Percentiles rank a stretch among this genome's conserved stretches.
Evolutionary conservation across 2,888 invertebrate species (phyloP).

Genomic region (Creontiades dilutus): DNA sequence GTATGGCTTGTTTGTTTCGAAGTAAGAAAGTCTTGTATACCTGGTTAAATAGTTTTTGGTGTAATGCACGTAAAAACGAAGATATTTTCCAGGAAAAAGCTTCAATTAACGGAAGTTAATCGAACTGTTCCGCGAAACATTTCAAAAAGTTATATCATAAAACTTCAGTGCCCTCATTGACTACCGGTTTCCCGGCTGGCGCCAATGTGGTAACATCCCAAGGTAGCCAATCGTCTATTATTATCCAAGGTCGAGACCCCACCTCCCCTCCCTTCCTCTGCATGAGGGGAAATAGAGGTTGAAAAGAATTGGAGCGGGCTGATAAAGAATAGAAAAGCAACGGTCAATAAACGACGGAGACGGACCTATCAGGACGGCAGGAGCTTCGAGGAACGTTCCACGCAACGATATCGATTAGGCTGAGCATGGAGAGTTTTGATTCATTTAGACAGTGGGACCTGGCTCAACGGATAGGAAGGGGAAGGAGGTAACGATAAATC

Average conservation of each 20-base stretch:
- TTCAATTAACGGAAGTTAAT: no score
- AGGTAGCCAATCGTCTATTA: neutral
- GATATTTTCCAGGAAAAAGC: no score
- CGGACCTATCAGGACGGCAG: slow-evolving; percentile 59
- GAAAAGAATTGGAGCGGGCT: slow-evolving; percentile 38
- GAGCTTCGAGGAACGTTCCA: slow-evolving; percentile 60
- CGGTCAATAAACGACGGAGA: slow-evolving; percentile 63
- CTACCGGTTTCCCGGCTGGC: neutral
- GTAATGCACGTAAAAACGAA: no score
- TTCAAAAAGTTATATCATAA: no score
- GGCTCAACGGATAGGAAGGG: neutral
- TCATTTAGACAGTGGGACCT: slow-evolving; percentile 51
- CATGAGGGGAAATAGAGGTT: neutral
- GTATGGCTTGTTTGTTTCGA: no score
- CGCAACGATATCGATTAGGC: slow-evolving; percentile 61
- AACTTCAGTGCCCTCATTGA: no score
- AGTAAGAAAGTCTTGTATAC: no score
- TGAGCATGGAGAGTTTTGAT: slow-evolving; percentile 54
- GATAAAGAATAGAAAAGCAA: slow-evolving; percentile 64
- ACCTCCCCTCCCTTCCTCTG: no score
- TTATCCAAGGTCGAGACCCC: slow-evolving; percentile 35
- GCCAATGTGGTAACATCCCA: neutral
- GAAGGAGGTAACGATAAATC: slow-evolving; percentile 47
- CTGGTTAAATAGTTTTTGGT: no score
- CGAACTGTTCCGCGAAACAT: no score